Evolutionary conservation across 37 sponge, comb jelly and placozoan genomes (phyloP), one percentile per base, ranked within the genome.

Genomic region (Aphrocallistes beatrix): DNA sequence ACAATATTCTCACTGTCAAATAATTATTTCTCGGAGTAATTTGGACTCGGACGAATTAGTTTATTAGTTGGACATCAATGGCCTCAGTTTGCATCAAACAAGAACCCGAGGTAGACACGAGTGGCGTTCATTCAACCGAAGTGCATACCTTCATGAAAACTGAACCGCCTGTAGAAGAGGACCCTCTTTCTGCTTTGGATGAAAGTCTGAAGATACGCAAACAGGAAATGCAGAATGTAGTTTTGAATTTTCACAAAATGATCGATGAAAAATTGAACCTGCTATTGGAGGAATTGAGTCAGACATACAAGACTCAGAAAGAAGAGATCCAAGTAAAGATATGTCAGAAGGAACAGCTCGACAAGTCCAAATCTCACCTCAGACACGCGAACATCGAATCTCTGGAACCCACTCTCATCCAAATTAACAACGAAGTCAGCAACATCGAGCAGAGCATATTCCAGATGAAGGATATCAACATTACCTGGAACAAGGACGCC

Each of bases 311-410:
- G 75, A 60, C 10, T 32, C 75, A 60, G 75, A 60, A 60, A 13
- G 75, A 60, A 60, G 75, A 60, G 25, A 60, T 60, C 75, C 75
- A 60, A 60, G 75, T 60, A 25, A 60, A 60, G n/a, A 60, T 13
- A 19, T 19, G 28, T 60, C 75, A 60, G n/a, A 60, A 60, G n/a
- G 75, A 60, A 25, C 75, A 60, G n/a, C 75, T 60, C 34, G 75
- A 60, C 25, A 60, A 60, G 34, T 60, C 75, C 34, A 60, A 60
- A 60, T 3, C 34, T 60, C 75, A 60, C n/a, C 75, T 60, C 3
- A 60, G 75, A 60, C 75, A 60, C n/a, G 75, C 75, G 8, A 60
- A 60, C n/a, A 60, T 60, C 10, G 75, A 60, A 60, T 60, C 75
- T 25, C 21, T 60, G 75, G 75, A 60, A 30, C 75, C 75, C n/a